These are phyloP conservation scores for Hirtodrosophila alboralis DNA, from an alignment of 2,888 invertebrate genomes.

Conservation along the genomic window DNA sequence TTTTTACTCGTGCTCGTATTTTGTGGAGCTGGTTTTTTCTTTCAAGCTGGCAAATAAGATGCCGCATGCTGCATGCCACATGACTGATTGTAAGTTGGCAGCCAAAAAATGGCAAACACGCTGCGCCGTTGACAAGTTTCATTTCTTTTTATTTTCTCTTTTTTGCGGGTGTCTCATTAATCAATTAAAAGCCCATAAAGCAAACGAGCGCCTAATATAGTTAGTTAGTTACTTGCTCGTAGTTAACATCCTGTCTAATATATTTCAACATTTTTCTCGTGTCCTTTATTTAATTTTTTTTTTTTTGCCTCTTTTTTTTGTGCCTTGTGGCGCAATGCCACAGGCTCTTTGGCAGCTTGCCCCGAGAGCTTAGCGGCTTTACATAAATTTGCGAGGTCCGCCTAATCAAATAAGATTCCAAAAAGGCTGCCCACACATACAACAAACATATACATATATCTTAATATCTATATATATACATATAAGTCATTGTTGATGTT, in stretches of 20 bases:
- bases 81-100: slow-evolving; percentile 52
- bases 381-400: slow-evolving; percentile 63
- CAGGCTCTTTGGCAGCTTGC: slow-evolving; percentile 12
- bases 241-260: slow-evolving; percentile 60
- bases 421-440: slow-evolving; percentile 5
- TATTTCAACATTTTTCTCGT: slow-evolving; percentile 17
- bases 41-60: slow-evolving; percentile 20
- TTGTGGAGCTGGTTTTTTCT: slow-evolving; percentile 7
- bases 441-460: slow-evolving; percentile 1
- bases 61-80: slow-evolving; percentile 13
- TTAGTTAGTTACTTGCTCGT: slow-evolving; percentile 23
- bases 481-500: slow-evolving; percentile 27
- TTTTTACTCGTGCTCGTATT: slow-evolving; percentile 35
- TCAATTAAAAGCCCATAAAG: slow-evolving; percentile 69
- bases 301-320: not conserved
- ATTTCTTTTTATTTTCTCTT: slow-evolving; percentile 1
- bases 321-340: slow-evolving; percentile 4
- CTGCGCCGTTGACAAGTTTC: slow-evolving; percentile 57
- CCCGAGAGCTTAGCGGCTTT: slow-evolving; percentile 55
- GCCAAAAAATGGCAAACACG: slow-evolving; percentile 48
- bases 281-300: no score
- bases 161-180: slow-evolving; percentile 58
- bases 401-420: slow-evolving; percentile 69
- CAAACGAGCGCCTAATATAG: slow-evolving; percentile 57
- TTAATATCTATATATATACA: slow-evolving; percentile 1